These are phyloP conservation scores for Drosophila chauvacae DNA, from an alignment of 1,140 invertebrate genomes.

Conservation along the genomic window DNA sequence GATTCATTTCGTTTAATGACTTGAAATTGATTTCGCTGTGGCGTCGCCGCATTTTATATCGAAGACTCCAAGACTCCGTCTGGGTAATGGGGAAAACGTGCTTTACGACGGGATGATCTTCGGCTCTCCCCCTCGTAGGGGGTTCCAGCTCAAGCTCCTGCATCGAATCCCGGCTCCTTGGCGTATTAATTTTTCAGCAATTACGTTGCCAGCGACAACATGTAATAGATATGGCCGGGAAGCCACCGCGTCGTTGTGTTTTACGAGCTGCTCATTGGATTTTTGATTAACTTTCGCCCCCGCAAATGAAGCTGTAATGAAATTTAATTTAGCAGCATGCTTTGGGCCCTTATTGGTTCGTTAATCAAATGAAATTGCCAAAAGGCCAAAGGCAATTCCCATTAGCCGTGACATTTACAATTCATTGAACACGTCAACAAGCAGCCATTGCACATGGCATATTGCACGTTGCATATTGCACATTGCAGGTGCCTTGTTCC, in stretches of 20 bases:
- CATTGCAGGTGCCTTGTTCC: slow-evolving; percentile 6
- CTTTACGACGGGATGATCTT: slow-evolving; percentile 72
- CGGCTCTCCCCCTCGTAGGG: slow-evolving; percentile 25
- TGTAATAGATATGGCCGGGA: slow-evolving; percentile 65
- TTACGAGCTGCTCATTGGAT: slow-evolving; percentile 79
- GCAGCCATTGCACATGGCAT: slow-evolving; percentile 6
- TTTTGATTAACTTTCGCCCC: slow-evolving; percentile 79
- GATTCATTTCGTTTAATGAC: slow-evolving; percentile 84
- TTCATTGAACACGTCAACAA: slow-evolving; percentile 47
- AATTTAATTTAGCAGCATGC: slow-evolving; percentile 80
- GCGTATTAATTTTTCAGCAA: slow-evolving; percentile 80
- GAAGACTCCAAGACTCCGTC: slow-evolving; percentile 31
- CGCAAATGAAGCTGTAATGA: slow-evolving; percentile 78
- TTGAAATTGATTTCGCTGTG: slow-evolving; percentile 83
- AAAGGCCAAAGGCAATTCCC: slow-evolving; percentile 28
- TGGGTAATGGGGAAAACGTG: slow-evolving; percentile 75
- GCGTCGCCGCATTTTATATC: slow-evolving; percentile 70
- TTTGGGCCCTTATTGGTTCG: slow-evolving; percentile 61
- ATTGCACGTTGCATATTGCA: slow-evolving; percentile 6
- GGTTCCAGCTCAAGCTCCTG: slow-evolving; percentile 3
- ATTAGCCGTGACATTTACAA: slow-evolving; percentile 52
- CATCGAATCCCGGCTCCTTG: slow-evolving; percentile 36
- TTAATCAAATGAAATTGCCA: slow-evolving; percentile 66
- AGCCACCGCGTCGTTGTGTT: slow-evolving; percentile 45
- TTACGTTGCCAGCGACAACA: slow-evolving; percentile 76